phyloP scores from a whole-genome alignment of 2,113 vertebrate species.

The Coryphaenoides rupestris region DNA sequence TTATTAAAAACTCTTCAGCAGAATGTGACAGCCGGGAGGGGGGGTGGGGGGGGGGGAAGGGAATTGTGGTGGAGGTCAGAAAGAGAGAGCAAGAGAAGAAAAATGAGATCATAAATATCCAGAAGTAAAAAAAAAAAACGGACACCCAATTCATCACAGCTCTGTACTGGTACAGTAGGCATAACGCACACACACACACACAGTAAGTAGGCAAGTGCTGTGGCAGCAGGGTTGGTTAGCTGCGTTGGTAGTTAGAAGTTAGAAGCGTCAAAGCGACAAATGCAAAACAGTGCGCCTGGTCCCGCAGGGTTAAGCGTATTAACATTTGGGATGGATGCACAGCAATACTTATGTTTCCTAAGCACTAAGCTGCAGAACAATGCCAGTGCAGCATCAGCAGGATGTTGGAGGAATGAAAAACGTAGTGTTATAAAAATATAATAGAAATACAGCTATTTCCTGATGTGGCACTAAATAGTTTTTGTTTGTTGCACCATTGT shows the following conservation, averaged over 20 bases:
- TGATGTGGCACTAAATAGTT: no score
- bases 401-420: no score
- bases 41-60: neutral
- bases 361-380: no score
- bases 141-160: neutral
- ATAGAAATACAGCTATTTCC: no score
- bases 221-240: no score
- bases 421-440: no score
- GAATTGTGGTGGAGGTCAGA: neutral
- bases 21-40: constrained; percentile 7
- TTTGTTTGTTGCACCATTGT: no score
- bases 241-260: constrained; percentile 13
- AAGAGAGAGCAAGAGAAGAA: neutral
- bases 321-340: constrained; percentile 51
- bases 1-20: constrained; percentile 25
- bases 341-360: no score
- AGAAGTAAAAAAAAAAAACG: constrained; percentile 15
- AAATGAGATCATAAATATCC: neutral
- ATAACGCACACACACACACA: constrained; percentile 15
- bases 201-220: constrained; percentile 29
- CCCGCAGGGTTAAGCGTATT: constrained; percentile 47
- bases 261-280: no score
- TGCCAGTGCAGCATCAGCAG: no score
- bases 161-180: neutral
- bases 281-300: no score